phyloP scores from a whole-genome alignment of 2,888 invertebrate genomes.

The Phyto melanocephala region DNA sequence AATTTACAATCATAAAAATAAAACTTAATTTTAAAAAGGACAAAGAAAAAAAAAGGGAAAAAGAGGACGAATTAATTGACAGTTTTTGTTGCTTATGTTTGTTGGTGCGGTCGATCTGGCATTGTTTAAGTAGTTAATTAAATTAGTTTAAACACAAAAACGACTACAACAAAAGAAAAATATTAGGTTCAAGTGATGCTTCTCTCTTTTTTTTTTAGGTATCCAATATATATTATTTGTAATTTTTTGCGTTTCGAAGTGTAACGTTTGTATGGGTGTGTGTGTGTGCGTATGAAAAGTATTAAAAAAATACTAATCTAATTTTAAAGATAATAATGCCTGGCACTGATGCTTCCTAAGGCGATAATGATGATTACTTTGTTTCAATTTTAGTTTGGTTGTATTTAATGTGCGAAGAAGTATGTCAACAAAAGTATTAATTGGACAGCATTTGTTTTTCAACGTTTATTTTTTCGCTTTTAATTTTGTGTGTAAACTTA shows the following conservation, averaged over 20 bases:
- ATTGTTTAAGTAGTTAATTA: slow-evolving; percentile 63
- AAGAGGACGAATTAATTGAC: not conserved
- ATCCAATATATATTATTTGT: not conserved
- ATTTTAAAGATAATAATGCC: not conserved
- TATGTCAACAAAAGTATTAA: slow-evolving; percentile 31
- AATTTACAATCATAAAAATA: slow-evolving; percentile 28
- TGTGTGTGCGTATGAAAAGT: not conserved
- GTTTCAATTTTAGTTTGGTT: not conserved
- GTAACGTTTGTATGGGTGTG: not conserved
- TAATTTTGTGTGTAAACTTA: too few species aligned
- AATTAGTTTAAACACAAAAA: slow-evolving; percentile 60
- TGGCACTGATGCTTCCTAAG: not conserved
- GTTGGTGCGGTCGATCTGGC: not conserved
- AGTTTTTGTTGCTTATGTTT: slow-evolving; percentile 3
- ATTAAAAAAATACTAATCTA: slow-evolving; percentile 19
- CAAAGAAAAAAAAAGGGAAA: not conserved
- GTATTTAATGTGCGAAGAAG: slow-evolving; percentile 1
- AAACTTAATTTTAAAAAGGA: slow-evolving; percentile 1
- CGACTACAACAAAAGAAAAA: not conserved
- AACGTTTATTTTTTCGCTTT: not conserved
- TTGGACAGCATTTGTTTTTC: slow-evolving; percentile 21
- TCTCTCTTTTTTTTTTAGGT: slow-evolving; percentile 18
- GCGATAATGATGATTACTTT: not conserved
- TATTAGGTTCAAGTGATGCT: slow-evolving; percentile 38
- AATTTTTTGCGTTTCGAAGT: not conserved